Evolutionary conservation across 1,140 invertebrate species (phyloP), one percentile per base, ranked within the genome.

Genomic region (Aporrectodea caliginosa): DNA sequence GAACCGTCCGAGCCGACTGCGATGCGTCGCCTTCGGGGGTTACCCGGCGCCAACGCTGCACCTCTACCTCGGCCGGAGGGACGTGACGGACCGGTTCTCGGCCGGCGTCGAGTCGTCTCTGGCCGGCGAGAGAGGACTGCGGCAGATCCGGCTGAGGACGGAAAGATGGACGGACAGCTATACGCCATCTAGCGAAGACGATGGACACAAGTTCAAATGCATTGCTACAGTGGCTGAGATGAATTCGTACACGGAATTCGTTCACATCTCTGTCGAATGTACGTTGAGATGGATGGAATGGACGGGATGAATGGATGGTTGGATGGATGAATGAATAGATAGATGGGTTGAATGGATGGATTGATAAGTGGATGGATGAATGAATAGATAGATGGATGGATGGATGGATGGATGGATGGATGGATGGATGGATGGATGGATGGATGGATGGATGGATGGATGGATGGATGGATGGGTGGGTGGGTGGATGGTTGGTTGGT

Each of bases 21-120:
- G 43, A 16, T 76, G 75, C 75, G 29, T 76, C 2, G 75, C 35
- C 22, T 16, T 35, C 32, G 75, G 75, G 16, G 75, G 75, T 27
- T 76, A 76, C 29, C 75, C 35, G 0, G 16, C 43, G 12, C 75
- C 75, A 0, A 43, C 35, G 0, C n/a, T 76, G 35, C 33, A 43
- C 33, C 29, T 76, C 22, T 30, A 76, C 32, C 12, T 76, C 22
- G 75, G 75, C 27, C 16, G n/a, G 14, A 76, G 35, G 75, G 29
- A 35, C 33, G 35, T 35, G 35, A 30, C 29, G 1, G 75, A 76
- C 27, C 29, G 29, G n/a, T 35, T 35, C 32, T 29, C 31, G 2
- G 33, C 35, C 70, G 27, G n/a, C 70, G 6, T 2, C 2, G 70
- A 2, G 12, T 2, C n/a, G 12, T n/a, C 29, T 27, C 75, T 2